Evolutionary conservation across 2,888 invertebrate genomes (phyloP).

Genomic region (Metalampra italica): DNA sequence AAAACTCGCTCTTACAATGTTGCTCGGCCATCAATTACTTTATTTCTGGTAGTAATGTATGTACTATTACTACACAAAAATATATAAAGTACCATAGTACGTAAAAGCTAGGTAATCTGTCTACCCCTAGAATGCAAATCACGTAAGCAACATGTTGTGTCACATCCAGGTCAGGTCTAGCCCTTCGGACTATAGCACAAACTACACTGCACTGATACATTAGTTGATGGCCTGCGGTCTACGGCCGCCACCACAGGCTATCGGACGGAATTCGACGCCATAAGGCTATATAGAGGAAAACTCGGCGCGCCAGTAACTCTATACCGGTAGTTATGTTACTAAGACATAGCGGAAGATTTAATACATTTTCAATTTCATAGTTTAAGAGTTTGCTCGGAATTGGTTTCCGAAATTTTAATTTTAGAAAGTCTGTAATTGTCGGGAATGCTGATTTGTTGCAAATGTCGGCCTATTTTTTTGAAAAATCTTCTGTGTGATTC

Average conservation of each 20-base stretch:
- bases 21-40: too few species aligned
- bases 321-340: slow-evolving; percentile 16
- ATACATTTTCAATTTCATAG: too few species aligned
- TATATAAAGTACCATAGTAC: too few species aligned
- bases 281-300: slow-evolving; percentile 40
- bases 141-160: neutral
- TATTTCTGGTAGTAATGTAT: too few species aligned
- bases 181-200: neutral
- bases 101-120: too few species aligned
- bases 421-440: too few species aligned
- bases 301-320: slow-evolving; percentile 36
- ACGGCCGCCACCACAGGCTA: slow-evolving; percentile 54
- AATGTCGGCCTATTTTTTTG: too few species aligned
- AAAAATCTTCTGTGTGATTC: too few species aligned
- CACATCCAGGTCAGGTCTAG: neutral
- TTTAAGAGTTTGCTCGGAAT: too few species aligned
- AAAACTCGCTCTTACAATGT: too few species aligned
- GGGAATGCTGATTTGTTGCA: too few species aligned
- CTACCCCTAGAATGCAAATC: neutral
- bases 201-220: slow-evolving; percentile 9
- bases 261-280: slow-evolving; percentile 53
- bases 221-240: slow-evolving; percentile 53
- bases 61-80: too few species aligned
- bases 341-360: neutral
- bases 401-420: neutral